Base-by-base conservation (phyloP, 2,113 vertebrate species). In the Symphodus melops region DNA sequence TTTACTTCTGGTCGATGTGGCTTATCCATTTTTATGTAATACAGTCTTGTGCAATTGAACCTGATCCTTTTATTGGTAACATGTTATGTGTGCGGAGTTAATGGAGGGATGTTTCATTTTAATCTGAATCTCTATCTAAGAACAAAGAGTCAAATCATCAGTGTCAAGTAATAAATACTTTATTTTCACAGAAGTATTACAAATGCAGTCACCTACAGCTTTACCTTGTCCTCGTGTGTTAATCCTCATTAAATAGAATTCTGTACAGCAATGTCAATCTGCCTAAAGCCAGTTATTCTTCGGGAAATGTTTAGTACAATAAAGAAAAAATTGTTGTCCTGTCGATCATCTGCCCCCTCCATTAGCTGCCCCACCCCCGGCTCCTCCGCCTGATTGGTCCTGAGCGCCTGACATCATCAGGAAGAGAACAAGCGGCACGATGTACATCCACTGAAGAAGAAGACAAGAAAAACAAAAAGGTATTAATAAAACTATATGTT, bases 341-440 rank as follows among this genome's bases (percentile, higher is more conserved):
- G 41, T 57, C 5, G 48, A 83, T 95, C 80, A 95, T 86, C 94
- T 92, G 19, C 95, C 95, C 0, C 95, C 95, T 0, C 95, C 92
- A 0, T 92, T 94, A 9, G 90, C 95, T 0, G 93, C 94, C 0
- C 95, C 94, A 0, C 94, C 94, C 0, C 94, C 94, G 0, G 95
- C 95, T 5, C 96, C 95, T 39, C 96, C 96, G 57, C 95, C 96
- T 1, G 96, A 95, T 10, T 96, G 95, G 8, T 97, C 97, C 2
- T 96, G 96, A 0, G 96, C 96, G 9, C 97, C 97, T 0, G 97
- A 97, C 97, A 98, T 98, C 96, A 98, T 97, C 78, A 98, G 90
- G 91, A 98, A 98, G 60, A 98, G 96, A 77, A 98, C 96, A 0
- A 98, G 94, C 5, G 97, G 97, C 23, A 98, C 95, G 56, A 98